These are phyloP conservation scores for Junco hyemalis DNA, from an alignment of 2,113 vertebrate species.

Conservation along the genomic window DNA sequence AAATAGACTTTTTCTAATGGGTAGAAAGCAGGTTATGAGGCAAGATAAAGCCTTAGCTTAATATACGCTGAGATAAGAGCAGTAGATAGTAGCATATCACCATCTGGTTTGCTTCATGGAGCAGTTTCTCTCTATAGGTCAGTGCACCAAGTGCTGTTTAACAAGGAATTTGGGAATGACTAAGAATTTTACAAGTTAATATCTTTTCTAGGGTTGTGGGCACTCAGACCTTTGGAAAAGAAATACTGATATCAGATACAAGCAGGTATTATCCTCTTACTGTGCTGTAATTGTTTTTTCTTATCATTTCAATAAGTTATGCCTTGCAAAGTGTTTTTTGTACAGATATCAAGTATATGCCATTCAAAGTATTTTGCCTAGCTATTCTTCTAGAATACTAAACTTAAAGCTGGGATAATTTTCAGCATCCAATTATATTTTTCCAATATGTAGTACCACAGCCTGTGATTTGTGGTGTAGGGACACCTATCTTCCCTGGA, in stretches of 20 bases:
- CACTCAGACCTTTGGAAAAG: not conserved
- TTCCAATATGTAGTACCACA: fast-evolving
- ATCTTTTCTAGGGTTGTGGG: not conserved
- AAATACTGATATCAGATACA: not conserved
- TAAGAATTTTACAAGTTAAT: not conserved
- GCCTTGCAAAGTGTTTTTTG: not conserved
- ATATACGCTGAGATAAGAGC: not conserved
- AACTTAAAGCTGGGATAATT: not conserved
- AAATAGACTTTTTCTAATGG: not conserved
- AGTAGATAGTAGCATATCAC: not conserved
- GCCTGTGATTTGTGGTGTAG: not conserved
- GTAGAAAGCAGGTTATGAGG: not conserved
- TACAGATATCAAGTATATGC: not conserved
- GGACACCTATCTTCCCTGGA: not conserved
- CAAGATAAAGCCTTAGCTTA: conserved; percentile 24
- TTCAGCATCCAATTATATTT: not conserved
- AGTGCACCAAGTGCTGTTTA: not conserved
- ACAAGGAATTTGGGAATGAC: not conserved
- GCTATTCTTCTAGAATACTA: not conserved
- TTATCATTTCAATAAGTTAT: not conserved
- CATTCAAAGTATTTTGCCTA: not conserved
- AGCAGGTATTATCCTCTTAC: not conserved
- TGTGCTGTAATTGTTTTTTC: not conserved
- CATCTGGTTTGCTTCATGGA: not conserved
- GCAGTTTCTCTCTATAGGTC: not conserved